Conservation (phyloP, 2,888 invertebrate genomes). For the Tetragonisca angustula region DNA sequence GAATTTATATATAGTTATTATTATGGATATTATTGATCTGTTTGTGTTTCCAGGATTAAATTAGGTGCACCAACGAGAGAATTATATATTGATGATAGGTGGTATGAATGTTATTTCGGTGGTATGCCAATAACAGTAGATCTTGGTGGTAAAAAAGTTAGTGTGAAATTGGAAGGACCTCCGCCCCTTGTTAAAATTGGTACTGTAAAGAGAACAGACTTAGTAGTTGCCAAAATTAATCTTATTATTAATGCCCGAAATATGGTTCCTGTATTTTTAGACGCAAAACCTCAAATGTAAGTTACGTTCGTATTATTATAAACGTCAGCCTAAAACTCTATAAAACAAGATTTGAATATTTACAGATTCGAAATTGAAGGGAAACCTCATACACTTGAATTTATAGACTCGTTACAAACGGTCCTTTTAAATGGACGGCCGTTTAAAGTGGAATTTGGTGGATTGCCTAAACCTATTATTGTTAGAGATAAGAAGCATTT, state of each 20-base stretch:
- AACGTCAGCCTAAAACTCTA: neutral
- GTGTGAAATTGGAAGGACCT: slow-evolving; percentile 94
- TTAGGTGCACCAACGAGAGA: slow-evolving; percentile 97
- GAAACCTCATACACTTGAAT: slow-evolving; percentile 90
- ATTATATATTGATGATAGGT: slow-evolving; percentile 93
- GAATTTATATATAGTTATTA: neutral
- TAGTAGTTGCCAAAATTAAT: slow-evolving; percentile 93
- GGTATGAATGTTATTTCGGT: slow-evolving; percentile 97
- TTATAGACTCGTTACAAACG: slow-evolving; percentile 91
- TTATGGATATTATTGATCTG: slow-evolving; percentile 44
- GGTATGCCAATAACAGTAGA: slow-evolving; percentile 93
- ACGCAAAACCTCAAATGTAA: slow-evolving; percentile 91
- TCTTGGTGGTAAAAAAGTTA: slow-evolving; percentile 91
- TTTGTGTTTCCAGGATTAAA: slow-evolving; percentile 87
- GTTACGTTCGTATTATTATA: slow-evolving; percentile 35
- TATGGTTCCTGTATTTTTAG: slow-evolving; percentile 92
- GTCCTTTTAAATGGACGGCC: slow-evolving; percentile 92
- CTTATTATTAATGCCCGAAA: slow-evolving; percentile 92
- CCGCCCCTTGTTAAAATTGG: slow-evolving; percentile 97
- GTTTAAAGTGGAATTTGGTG: slow-evolving; percentile 93
- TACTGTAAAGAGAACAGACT: slow-evolving; percentile 89
- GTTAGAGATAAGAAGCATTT: slow-evolving; percentile 92
- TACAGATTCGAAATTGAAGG: slow-evolving; percentile 88
- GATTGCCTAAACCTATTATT: slow-evolving; percentile 91
- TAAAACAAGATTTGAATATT: slow-evolving; percentile 14